These are phyloP conservation scores for Pandemis cinnamomeana DNA, from an alignment of 2,888 invertebrate species.

Conservation along the genomic window DNA sequence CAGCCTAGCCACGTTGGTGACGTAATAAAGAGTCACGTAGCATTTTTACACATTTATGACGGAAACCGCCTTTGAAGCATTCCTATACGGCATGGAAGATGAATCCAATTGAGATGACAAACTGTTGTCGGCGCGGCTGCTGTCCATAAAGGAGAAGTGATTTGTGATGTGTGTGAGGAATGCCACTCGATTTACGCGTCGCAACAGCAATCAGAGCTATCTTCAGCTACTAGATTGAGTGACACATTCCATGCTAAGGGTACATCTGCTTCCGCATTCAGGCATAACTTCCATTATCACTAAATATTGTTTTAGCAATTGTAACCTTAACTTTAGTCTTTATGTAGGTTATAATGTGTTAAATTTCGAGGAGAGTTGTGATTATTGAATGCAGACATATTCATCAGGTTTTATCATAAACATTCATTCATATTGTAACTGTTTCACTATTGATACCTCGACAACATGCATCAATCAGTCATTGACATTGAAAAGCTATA, in stretches of 20 bases:
- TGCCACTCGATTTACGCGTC: slow-evolving; percentile 52
- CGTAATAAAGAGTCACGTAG: slow-evolving; percentile 14
- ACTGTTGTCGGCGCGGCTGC: slow-evolving; percentile 41
- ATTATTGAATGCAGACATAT: neutral
- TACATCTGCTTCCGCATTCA: slow-evolving; percentile 31
- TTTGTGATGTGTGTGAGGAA: slow-evolving; percentile 47
- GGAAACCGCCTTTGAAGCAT: slow-evolving; percentile 17
- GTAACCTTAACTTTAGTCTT: too few relatives aligned
- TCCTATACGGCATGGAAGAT: slow-evolving; percentile 24
- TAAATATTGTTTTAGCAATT: neutral
- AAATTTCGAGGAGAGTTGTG: neutral
- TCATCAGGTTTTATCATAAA: neutral
- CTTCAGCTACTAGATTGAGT: slow-evolving; percentile 41
- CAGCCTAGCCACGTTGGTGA: neutral
- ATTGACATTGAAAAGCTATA: slow-evolving; percentile 26
- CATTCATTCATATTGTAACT: neutral
- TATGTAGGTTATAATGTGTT: too few relatives aligned
- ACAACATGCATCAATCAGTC: slow-evolving; percentile 22
- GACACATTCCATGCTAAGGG: slow-evolving; percentile 26
- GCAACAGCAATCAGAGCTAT: slow-evolving; percentile 48
- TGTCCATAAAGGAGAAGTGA: slow-evolving; percentile 55
- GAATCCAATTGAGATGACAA: slow-evolving; percentile 32
- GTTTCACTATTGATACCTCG: neutral
- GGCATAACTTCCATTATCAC: neutral
- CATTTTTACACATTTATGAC: slow-evolving; percentile 2